These are phyloP conservation scores for Agrochola lychnidis DNA, from an alignment of 2,888 invertebrate species.

Conservation along the genomic window DNA sequence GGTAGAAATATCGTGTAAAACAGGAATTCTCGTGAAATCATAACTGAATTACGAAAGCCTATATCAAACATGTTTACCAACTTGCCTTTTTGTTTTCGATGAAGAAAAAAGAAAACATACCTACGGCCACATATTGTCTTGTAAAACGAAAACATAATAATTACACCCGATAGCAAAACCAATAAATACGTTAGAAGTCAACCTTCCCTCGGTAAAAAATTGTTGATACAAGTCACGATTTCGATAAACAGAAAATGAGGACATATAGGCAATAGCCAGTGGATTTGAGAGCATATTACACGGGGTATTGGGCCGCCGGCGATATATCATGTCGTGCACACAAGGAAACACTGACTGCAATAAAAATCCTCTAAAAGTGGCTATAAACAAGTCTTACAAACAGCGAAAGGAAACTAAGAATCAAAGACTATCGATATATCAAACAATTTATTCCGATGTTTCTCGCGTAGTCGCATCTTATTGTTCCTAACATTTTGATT, in stretches of 20 bases:
- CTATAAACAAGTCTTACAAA: conserved; percentile 73
- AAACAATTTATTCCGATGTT: conserved; percentile 52
- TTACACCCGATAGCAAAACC: conserved; percentile 65
- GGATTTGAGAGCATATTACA: conserved; percentile 76
- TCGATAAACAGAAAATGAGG: conserved; percentile 82
- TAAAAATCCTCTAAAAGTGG: conserved; percentile 76
- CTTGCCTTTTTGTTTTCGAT: conserved; percentile 2
- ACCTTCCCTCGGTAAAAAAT: conserved; percentile 64
- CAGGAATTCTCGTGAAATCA: conserved; percentile 10
- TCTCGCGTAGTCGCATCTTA: conserved; percentile 20
- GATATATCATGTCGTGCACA: conserved; percentile 77
- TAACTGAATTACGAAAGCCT: neutral
- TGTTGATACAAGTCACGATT: conserved; percentile 83
- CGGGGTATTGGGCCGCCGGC: conserved; percentile 71
- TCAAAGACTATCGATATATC: conserved; percentile 62
- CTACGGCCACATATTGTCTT: conserved; percentile 36
- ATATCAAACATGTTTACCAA: conserved; percentile 23
- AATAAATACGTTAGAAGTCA: conserved; percentile 66
- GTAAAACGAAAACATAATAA: conserved; percentile 60
- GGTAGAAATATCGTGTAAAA: conserved; percentile 12
- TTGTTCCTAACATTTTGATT: conserved; percentile 42
- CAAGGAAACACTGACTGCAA: conserved; percentile 72
- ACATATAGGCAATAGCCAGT: conserved; percentile 75
- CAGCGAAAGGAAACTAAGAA: conserved; percentile 57
- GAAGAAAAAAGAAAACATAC: conserved; percentile 10